Base-by-base conservation (phyloP, 1,140 invertebrate species). In the Drusus annulatus region DNA sequence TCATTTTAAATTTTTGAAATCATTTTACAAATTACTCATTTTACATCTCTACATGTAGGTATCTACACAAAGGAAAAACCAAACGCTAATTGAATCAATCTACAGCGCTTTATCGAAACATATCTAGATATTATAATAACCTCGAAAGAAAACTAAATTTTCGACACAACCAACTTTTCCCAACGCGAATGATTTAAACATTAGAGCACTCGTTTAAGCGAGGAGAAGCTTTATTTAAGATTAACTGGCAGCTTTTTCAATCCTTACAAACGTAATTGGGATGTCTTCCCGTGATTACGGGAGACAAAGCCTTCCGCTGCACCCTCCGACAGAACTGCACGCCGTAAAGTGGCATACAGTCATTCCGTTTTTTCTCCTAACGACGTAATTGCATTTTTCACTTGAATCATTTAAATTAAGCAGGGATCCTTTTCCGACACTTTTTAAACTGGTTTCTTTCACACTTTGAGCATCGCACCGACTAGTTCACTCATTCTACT, bases 351-450 rank as follows among this genome's bases (percentile, higher is more conserved):
- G 60, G 28, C 78, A 79, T 75, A 58, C 69, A 65, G 78, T 79
- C 74, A 79, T 79, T 74, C 23, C 51, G 78, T 80, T 83, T 77
- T 80, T 80, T 60, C 75, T 65, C 19, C 52, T 80, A 83, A 83
- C 76, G 76, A 78, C 56, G 65, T 83, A 83, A 83, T 83, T 80
- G 79, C 71, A 83, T 83, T 83, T 80, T 78, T 83, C 82, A 76
- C 79, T 80, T 58, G 65, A 78, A 78, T 78, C 79, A 76, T 74
- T 58, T 78, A 80, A 82, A 82, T 82, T 82, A 60, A 76, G 78
- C 71, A 28, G 50, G 52, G 81, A 82, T 78, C 68, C 63, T 62
- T 75, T 77, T 73, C n/a, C 1, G 19, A 60, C 76, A 23, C 4
- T 58, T 50, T 65, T 78, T 74, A 56, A n/a, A 54, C 31, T 50